Evolutionary conservation across 2,888 invertebrate species (phyloP).

Genomic region (Oeneis ivallda): DNA sequence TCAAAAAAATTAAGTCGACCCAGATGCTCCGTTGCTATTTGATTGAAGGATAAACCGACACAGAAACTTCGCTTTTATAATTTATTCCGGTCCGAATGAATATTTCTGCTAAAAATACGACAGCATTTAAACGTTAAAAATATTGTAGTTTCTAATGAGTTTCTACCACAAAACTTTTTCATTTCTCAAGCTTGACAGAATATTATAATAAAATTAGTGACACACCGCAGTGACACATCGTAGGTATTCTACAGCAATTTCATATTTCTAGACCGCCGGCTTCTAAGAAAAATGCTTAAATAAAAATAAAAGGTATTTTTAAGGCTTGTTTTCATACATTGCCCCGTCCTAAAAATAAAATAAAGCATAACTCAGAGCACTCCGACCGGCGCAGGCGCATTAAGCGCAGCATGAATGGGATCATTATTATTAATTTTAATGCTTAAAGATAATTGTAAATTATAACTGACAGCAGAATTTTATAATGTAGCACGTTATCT

Average conservation of each 20-base stretch:
- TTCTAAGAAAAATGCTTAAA: conserved; percentile 3
- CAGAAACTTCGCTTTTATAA: no score
- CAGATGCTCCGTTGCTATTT: no score
- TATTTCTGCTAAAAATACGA: no score
- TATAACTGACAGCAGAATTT: conserved; percentile 19
- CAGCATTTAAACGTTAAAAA: no score
- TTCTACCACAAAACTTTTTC: no score
- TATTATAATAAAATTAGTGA: neutral
- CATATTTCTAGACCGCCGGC: neutral
- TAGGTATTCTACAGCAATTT: neutral
- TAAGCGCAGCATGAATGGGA: conserved; percentile 22
- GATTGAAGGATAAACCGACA: no score
- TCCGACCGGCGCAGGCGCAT: conserved; percentile 14
- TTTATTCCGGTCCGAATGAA: no score
- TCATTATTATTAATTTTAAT: conserved; percentile 35
- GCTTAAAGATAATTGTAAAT: conserved; percentile 32
- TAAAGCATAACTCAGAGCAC: conserved; percentile 16
- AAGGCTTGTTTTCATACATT: conserved; percentile 16
- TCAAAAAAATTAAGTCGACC: no score
- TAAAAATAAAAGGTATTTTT: conserved; percentile 15
- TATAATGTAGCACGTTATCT: conserved; percentile 8
- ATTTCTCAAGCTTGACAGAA: no score
- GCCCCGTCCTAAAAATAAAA: conserved; percentile 19
- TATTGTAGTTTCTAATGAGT: no score
- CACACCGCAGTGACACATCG: neutral